Evolutionary conservation across 2,888 invertebrate genomes (phyloP).

Genomic region (Carpatolechia fugitivella): DNA sequence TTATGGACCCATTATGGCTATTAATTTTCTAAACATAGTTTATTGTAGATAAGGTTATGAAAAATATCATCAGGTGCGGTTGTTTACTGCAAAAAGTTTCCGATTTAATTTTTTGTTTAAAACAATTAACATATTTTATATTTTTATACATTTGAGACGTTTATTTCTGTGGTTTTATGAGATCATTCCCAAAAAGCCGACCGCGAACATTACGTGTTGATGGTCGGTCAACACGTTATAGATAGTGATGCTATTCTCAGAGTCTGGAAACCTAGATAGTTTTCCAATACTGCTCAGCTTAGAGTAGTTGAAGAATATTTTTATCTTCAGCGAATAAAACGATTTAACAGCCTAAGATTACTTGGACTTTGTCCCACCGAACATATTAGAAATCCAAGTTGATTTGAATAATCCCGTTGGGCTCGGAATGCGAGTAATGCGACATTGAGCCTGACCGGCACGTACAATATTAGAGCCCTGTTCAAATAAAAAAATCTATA

Average conservation of each 20-base stretch:
- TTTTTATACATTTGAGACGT: background rate
- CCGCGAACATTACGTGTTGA: constrained; percentile 9
- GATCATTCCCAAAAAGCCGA: constrained; percentile 17
- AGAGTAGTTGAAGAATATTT: too few relatives aligned
- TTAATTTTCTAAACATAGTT: too few relatives aligned
- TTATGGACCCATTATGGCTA: too few relatives aligned
- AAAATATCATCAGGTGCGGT: constrained; percentile 6
- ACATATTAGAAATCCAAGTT: constrained; percentile 20
- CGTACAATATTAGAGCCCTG: constrained; percentile 37
- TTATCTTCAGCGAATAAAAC: background rate
- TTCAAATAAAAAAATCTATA: constrained; percentile 19
- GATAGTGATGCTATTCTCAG: background rate
- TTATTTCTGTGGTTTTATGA: constrained; percentile 18
- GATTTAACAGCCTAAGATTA: background rate
- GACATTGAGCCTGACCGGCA: constrained; percentile 37
- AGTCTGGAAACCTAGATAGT: background rate
- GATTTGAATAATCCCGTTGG: constrained; percentile 52
- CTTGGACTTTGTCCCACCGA: background rate
- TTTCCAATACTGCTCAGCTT: too few relatives aligned
- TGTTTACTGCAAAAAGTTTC: constrained; percentile 12
- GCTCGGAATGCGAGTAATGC: constrained; percentile 44
- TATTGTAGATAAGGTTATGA: background rate
- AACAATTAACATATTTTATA: background rate
- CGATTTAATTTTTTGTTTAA: background rate
- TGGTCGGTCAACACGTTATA: constrained; percentile 3